A percentile compares a stretch with the other conserved stretches of the same genome.
Conservation (phyloP, 2,888 invertebrate species). For the Tinea pellionella region DNA sequence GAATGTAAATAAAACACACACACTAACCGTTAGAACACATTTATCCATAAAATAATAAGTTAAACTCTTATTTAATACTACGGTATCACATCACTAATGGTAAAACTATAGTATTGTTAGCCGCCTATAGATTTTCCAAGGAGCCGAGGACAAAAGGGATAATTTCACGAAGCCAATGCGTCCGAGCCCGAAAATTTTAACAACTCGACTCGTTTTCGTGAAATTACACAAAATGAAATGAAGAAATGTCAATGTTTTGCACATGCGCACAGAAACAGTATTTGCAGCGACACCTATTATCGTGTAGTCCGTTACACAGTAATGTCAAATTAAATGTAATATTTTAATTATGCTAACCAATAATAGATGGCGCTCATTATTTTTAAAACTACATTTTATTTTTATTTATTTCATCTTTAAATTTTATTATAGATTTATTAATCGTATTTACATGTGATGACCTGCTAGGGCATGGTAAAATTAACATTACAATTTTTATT, state of each 20-base stretch:
- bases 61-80: not conserved
- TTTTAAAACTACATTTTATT: too few species aligned
- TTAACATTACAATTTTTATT: too few species aligned
- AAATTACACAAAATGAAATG: conserved; percentile 54
- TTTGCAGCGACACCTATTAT: conserved; percentile 32
- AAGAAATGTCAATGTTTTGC: conserved; percentile 37
- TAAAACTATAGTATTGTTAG: not conserved
- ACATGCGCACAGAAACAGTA: conserved; percentile 49
- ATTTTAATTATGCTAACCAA: conserved; percentile 21
- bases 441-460: too few species aligned
- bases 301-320: not conserved
- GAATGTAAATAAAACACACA: conserved; percentile 33
- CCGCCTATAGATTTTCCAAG: not conserved
- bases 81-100: not conserved
- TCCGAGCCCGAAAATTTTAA: conserved; percentile 29
- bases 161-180: conserved; percentile 20
- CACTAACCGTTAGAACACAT: conserved; percentile 24
- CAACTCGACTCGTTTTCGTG: conserved; percentile 48
- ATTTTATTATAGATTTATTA: too few species aligned
- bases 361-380: conserved; percentile 25
- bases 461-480: too few species aligned
- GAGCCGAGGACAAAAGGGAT: conserved; percentile 19
- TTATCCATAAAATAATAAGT: not conserved
- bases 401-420: too few species aligned
- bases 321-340: conserved; percentile 8